Percentiles rank a stretch among this genome's conserved stretches.
These are phyloP conservation scores for Campoplex capitator DNA, from an alignment of 2,888 invertebrate genomes.

Conservation along the genomic window DNA sequence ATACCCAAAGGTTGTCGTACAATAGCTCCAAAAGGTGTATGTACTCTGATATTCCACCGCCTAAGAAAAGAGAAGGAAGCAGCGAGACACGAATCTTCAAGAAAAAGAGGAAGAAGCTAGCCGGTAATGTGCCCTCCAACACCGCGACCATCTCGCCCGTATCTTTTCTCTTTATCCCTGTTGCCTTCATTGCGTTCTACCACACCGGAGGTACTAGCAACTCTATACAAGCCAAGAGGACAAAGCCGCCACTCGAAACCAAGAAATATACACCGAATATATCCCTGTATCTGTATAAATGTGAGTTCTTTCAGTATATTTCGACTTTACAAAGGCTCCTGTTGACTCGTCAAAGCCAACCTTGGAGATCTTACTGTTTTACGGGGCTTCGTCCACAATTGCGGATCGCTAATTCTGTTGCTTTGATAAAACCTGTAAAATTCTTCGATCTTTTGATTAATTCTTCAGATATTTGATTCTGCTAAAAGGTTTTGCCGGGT, in stretches of 20 bases:
- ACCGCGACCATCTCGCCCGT: slow-evolving; percentile 52
- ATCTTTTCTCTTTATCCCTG: slow-evolving; percentile 49
- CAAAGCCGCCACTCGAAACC: slow-evolving; percentile 66
- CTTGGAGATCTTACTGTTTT: slow-evolving; percentile 8
- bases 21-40: slow-evolving; percentile 81
- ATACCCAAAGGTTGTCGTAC: slow-evolving; percentile 58
- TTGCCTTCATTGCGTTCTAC: slow-evolving; percentile 39
- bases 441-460: not conserved
- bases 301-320: slow-evolving; percentile 39
- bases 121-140: slow-evolving; percentile 69
- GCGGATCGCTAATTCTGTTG: not conserved
- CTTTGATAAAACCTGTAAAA: not conserved
- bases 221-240: slow-evolving; percentile 61
- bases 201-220: slow-evolving; percentile 55
- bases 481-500: not conserved
- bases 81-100: slow-evolving; percentile 10
- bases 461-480: not conserved
- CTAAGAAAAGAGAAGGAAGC: slow-evolving; percentile 68
- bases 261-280: slow-evolving; percentile 27
- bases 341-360: slow-evolving; percentile 41
- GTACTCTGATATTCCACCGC: slow-evolving; percentile 81
- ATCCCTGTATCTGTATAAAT: not conserved
- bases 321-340: slow-evolving; percentile 55
- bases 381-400: not conserved
- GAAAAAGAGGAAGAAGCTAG: slow-evolving; percentile 48